These are phyloP conservation scores for Oncorhynchus tshawytscha DNA, from an alignment of 2,113 vertebrate species.

Conservation along the genomic window DNA sequence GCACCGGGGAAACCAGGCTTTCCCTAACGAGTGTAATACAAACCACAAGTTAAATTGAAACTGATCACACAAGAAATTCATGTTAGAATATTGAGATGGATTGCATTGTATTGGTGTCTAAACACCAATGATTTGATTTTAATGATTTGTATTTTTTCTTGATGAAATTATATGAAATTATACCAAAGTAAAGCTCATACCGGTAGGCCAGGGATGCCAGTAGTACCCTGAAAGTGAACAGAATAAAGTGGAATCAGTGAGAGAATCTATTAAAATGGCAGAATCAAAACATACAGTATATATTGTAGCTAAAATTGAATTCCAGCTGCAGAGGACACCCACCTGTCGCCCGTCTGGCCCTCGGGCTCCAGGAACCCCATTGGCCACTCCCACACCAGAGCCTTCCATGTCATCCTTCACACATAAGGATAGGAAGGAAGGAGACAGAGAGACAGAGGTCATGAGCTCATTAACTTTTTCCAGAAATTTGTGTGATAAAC, in stretches of 20 bases:
- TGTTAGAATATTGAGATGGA: too few species aligned
- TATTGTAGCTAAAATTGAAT: too few species aligned
- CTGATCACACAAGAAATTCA: neutral
- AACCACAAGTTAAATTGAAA: too few species aligned
- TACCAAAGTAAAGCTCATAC: conserved; percentile 45
- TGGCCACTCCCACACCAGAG: conserved; percentile 49
- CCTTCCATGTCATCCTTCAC: conserved; percentile 75
- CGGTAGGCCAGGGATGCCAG: conserved; percentile 67
- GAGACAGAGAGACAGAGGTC: neutral
- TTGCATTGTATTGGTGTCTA: too few species aligned
- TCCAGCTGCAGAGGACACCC: neutral
- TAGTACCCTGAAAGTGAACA: conserved; percentile 57
- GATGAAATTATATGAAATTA: neutral
- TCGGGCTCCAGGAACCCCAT: conserved; percentile 42
- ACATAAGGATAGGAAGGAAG: neutral
- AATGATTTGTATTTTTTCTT: too few species aligned
- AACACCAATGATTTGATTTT: too few species aligned
- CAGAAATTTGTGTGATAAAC: too few species aligned
- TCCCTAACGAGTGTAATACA: conserved; percentile 51
- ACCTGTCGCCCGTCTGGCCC: conserved; percentile 81
- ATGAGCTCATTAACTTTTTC: too few species aligned
- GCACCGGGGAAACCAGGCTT: conserved; percentile 64
- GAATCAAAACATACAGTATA: too few species aligned
- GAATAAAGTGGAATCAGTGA: neutral
- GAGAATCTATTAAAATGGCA: too few species aligned